Evolutionary conservation across 2,113 vertebrate genomes (phyloP), one percentile per base, ranked within the genome.

Genomic region (Cervus canadensis): DNA sequence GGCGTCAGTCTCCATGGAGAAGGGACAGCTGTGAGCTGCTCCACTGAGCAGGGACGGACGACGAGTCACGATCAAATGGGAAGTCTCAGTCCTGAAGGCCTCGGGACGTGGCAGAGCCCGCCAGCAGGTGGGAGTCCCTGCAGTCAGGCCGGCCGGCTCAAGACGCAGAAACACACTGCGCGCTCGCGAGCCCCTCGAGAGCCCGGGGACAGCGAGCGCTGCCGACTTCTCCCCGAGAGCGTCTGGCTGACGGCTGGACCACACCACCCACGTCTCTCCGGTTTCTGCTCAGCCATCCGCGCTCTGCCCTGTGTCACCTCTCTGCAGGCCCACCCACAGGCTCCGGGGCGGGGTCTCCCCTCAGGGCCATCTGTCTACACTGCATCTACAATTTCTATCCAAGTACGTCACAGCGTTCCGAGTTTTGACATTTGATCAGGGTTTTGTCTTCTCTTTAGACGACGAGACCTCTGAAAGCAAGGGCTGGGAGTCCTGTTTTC

Each of bases 351-450:
- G 3, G n/a, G 7, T 1, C 7, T n/a, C 45, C 30, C 28, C 16
- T 16, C 30, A 5, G 30, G 2, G 30, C 1, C n/a, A 6, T 48
- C 4, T n/a, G 23, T n/a, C 76, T 33, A 26, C 45, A 15, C 3
- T 3, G 52, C 6, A 10, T 1, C 30, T 30, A 26, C 11, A 26
- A 6, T 28, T 52, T 36, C 87, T 7, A 2, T 4, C 0, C 11
- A 45, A 43, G 50, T 1, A 7, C 0, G 2, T 6, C 40, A 36
- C 0, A 19, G 56, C 1, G 6, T 6, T 59, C 9, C 2, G 30
- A 30, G 28, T n/a, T 25, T 45, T 57, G 14, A 28, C 12, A 40
- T 14, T 0, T 36, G 30, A 23, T 28, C 7, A 23, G 0, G 16
- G 6, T 57, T 33, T 36, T 40, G 36, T 60, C 79, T 87, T 79